Base-by-base conservation (phyloP, 2,797 vertebrate species). In the Gobio occitaniae region DNA sequence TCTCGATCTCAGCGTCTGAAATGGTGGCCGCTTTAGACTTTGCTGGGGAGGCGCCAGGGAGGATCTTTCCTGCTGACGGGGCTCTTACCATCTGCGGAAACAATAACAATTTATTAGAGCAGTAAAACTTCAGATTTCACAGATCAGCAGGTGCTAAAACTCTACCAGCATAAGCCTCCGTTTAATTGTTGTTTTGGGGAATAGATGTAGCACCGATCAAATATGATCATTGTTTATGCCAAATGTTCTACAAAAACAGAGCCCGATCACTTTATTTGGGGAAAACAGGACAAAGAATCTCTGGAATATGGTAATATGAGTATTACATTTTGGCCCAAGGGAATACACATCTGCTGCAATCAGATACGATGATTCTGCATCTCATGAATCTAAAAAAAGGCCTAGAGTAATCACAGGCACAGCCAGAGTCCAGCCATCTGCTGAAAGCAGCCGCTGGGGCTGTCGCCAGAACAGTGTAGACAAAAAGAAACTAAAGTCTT, bases 1-100 rank as follows among this genome's bases (percentile, higher is more conserved):
- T 95, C 93, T 99, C 98, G 29, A 99, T 99, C 92, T 99, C 98
- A 70, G 99, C 98, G 76, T 99, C 98, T 0, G 98, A 97, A 89
- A 99, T 97, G 25, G 95, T 96, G 89, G 94, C 80, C 70, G 93
- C 83, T 90, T 96, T 96, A 80, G 97, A 94, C 66, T 97, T 93
- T 15, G 77, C 84, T 29, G 77, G 78, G 15, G 97, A 94, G 3
- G 97, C 95, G 32, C 96, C 93, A 0, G 97, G 98, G 84, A 97
- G 87, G 71, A 93, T 95, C 92, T 95, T 96, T 86, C 97, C 96
- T 91, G 97, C 95, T 85, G 97, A 96, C 0, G 98, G 98, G 89
- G 97, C 97, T 91, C 95, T 97, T 88, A 97, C 97, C 98, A 99
- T 99, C 98, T 99, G 94, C 66, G 90, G 9, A 85, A 84, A 82